These are phyloP conservation scores for Cariama cristata DNA, from an alignment of 2,113 vertebrate genomes.

Conservation along the genomic window DNA sequence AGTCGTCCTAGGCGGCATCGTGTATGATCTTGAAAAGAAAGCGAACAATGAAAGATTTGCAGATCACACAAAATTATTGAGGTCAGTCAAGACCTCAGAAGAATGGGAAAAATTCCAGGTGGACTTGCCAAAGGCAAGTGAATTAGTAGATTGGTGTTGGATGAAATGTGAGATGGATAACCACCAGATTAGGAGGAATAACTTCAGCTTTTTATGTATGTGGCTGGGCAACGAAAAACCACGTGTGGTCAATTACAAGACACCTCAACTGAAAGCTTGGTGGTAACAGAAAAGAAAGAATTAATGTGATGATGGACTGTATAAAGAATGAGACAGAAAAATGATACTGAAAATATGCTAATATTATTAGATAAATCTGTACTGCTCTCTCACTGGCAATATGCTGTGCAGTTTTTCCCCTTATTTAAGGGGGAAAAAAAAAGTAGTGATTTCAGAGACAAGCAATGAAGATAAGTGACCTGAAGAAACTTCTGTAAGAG, in stretches of 20 bases:
- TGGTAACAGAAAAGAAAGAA: not conserved
- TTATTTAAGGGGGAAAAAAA: not conserved
- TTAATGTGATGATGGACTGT: not conserved
- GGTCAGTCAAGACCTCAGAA: not conserved
- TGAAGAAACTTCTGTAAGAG: not conserved
- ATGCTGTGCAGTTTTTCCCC: not conserved
- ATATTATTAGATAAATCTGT: not conserved
- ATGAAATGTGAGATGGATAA: not conserved
- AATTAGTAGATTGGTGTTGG: not conserved
- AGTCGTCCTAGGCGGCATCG: not conserved
- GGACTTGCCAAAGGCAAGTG: not conserved
- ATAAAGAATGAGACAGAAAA: not conserved
- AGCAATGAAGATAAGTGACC: not conserved
- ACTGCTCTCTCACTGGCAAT: not conserved
- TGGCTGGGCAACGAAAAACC: not conserved
- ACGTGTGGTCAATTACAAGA: not conserved
- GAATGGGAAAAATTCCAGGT: not conserved
- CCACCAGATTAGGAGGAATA: not conserved
- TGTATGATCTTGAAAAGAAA: conserved; percentile 49
- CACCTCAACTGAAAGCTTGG: not conserved
- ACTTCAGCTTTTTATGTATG: not conserved
- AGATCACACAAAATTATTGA: not conserved
- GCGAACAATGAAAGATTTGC: conserved; percentile 38
- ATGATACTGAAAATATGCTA: not conserved
- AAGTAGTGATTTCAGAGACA: not conserved